These are phyloP conservation scores for Phanerotoma sp. DNA, from an alignment of 2,888 invertebrate genomes.

Conservation along the genomic window DNA sequence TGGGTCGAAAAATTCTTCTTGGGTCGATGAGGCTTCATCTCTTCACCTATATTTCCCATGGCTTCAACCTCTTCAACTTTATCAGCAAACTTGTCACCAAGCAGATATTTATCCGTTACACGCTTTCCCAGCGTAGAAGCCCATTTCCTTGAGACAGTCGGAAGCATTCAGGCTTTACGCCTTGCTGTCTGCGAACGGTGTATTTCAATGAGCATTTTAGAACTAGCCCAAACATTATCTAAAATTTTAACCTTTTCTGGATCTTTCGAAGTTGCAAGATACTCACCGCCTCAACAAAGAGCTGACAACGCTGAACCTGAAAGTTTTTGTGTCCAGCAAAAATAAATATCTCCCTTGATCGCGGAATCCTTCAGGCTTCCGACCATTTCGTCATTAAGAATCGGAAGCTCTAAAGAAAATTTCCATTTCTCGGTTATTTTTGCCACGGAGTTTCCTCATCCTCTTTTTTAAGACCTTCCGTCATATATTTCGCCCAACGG, in stretches of 20 bases:
- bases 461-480: too few species aligned
- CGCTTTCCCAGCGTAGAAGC: conserved; percentile 1
- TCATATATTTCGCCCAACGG: too few species aligned
- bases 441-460: too few species aligned
- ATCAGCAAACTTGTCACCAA: conserved; percentile 5
- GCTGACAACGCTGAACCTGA: conserved; percentile 14
- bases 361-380: background rate
- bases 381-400: too few species aligned
- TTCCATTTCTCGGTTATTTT: too few species aligned
- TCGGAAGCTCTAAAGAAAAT: too few species aligned
- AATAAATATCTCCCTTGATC: background rate
- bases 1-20: conserved; percentile 28
- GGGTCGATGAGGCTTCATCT: conserved; percentile 35
- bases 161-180: conserved; percentile 15
- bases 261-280: background rate
- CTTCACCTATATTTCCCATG: conserved; percentile 1
- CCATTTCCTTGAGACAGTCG: background rate
- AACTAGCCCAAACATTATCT: conserved; percentile 9
- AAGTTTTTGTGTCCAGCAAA: conserved; percentile 25
- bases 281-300: background rate
- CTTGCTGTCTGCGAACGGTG: conserved; percentile 1
- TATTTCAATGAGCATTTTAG: background rate
- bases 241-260: background rate
- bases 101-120: background rate
- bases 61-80: conserved; percentile 3